These are phyloP conservation scores for human DNA, from an alignment of 2,113 vertebrate species.

Conservation along the genomic window DNA sequence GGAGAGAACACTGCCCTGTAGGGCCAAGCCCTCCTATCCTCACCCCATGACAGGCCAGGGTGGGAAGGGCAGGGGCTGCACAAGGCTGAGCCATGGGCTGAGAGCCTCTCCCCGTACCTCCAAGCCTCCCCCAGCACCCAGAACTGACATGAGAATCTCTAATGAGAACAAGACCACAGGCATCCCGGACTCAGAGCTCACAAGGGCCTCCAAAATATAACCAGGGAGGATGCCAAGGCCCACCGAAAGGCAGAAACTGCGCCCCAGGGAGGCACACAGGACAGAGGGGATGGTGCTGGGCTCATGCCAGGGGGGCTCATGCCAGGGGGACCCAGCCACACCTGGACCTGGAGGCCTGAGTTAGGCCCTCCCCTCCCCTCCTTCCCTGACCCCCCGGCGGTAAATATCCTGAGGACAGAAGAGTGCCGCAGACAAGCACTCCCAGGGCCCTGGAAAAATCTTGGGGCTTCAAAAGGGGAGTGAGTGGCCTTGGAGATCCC, in stretches of 20 bases:
- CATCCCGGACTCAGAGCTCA: background rate
- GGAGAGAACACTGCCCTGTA: background rate
- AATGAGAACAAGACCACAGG: background rate
- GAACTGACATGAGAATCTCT: accelerated
- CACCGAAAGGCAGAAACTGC: background rate
- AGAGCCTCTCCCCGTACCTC: too few species aligned
- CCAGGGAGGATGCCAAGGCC: background rate
- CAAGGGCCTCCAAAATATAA: background rate
- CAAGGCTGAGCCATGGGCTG: too few species aligned
- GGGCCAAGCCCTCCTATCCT: too few species aligned
- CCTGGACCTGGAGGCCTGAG: background rate
- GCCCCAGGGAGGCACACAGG: background rate
- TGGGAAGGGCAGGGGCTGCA: background rate
- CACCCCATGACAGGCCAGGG: background rate
- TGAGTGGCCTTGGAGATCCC: constrained; percentile 22
- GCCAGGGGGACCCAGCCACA: accelerated
- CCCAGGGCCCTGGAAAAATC: background rate
- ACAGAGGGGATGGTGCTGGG: background rate
- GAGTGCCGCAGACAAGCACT: background rate
- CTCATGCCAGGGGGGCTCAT: accelerated
- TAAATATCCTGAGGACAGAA: background rate
- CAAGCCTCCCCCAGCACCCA: too few species aligned
- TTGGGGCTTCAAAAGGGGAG: background rate
- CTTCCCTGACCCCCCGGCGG: background rate
- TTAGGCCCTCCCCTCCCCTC: too few species aligned